Conservation (phyloP, 2,888 invertebrate species). For the Camptogramma bilineatum region DNA sequence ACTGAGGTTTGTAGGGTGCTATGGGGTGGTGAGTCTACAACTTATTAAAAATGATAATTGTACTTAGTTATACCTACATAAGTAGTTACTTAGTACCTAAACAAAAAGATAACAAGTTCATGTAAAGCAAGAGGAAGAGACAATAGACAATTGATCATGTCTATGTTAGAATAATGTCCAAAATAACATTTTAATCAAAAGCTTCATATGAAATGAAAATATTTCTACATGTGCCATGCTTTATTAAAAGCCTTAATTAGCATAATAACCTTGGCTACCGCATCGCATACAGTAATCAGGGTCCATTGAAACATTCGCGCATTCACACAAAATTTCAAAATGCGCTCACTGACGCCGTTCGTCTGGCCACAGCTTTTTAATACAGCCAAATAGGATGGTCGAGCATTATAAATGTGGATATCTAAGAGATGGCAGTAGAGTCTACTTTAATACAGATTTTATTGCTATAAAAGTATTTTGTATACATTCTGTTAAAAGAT, state of each 20-base stretch:
- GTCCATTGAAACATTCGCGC: conserved; percentile 64
- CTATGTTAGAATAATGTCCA: too few species aligned
- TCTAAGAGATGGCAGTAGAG: conserved; percentile 35
- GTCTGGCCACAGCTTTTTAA: conserved; percentile 84
- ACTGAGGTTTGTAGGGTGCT: too few species aligned
- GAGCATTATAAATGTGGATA: conserved; percentile 53
- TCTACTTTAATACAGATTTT: too few species aligned
- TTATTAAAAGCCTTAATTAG: conserved; percentile 42
- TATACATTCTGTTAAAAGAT: too few species aligned
- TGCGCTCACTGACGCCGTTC: conserved; percentile 67
- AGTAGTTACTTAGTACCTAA: too few species aligned
- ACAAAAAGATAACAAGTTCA: too few species aligned
- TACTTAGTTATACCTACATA: too few species aligned
- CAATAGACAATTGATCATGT: too few species aligned
- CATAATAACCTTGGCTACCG: conserved; percentile 33
- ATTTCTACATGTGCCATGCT: neutral
- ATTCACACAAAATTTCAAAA: conserved; percentile 77
- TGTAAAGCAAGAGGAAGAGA: too few species aligned
- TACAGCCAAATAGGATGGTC: conserved; percentile 77
- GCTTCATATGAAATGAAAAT: conserved; percentile 1
- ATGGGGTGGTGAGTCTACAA: too few species aligned
- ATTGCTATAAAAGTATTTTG: too few species aligned
- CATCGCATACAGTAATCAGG: conserved; percentile 47
- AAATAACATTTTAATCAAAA: neutral
- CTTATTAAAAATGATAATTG: too few species aligned